Evolutionary conservation across 2,113 vertebrate genomes (phyloP).

Genomic region (Patagioenas fasciata): DNA sequence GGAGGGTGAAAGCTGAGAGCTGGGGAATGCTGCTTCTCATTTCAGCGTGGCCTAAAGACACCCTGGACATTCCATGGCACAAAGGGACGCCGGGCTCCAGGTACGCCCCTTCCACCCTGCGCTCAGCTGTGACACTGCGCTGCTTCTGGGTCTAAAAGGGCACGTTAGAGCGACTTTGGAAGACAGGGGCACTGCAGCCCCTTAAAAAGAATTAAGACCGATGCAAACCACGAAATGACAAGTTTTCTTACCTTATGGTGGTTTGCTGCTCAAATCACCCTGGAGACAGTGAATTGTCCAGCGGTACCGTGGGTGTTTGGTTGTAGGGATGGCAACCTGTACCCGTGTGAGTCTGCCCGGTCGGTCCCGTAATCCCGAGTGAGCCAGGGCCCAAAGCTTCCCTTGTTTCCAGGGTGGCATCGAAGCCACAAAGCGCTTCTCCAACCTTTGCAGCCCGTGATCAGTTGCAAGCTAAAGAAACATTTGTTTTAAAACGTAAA

Average conservation of each 20-base stretch:
- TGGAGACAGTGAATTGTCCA: not conserved
- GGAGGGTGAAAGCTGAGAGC: conserved; percentile 51
- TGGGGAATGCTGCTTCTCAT: conserved; percentile 13
- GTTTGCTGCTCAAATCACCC: not conserved
- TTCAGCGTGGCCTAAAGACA: conserved; percentile 7
- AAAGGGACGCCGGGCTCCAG: not conserved
- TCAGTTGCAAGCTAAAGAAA: conserved; percentile 53
- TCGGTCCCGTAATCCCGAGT: not conserved
- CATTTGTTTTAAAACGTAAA: conserved; percentile 66
- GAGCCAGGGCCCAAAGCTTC: not conserved
- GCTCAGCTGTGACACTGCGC: not conserved
- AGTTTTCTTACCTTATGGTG: not conserved
- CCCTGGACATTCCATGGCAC: not conserved
- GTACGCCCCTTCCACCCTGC: not conserved
- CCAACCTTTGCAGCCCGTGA: not conserved
- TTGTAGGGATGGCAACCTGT: not conserved
- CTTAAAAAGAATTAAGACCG: not conserved
- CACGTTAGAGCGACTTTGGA: not conserved
- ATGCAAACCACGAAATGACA: not conserved
- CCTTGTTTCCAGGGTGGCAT: not conserved
- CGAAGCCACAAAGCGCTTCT: not conserved
- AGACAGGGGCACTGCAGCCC: no score
- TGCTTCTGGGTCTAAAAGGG: not conserved
- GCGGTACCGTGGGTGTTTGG: not conserved
- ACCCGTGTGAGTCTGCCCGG: not conserved